These are phyloP conservation scores for Callipepla californica DNA, from an alignment of 2,113 vertebrate genomes.

Conservation along the genomic window DNA sequence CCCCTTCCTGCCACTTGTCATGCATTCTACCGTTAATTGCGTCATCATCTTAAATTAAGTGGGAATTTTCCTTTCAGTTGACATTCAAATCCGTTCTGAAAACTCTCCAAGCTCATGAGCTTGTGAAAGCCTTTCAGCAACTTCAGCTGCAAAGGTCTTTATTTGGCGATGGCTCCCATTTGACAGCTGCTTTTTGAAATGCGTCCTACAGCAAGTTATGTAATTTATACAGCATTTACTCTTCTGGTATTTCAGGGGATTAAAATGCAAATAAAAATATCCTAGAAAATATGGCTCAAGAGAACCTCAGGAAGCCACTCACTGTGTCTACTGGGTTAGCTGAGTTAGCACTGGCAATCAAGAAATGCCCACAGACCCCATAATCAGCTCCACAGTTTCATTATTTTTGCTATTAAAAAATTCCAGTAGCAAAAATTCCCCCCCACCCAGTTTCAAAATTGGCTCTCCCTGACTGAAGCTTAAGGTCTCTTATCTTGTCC, in stretches of 20 bases:
- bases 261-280: neutral
- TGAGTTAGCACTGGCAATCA: neutral
- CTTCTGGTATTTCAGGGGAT: neutral
- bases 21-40: neutral
- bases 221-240: neutral
- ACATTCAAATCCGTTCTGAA: neutral
- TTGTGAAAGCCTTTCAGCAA: neutral
- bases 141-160: neutral
- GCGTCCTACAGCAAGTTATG: neutral
- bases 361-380: neutral
- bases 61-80: neutral
- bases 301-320: neutral
- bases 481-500: neutral
- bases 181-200: neutral
- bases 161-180: neutral
- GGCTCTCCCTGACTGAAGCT: neutral
- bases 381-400: neutral
- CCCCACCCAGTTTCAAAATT: neutral
- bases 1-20: neutral
- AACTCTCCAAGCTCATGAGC: neutral
- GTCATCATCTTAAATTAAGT: neutral
- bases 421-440: neutral
- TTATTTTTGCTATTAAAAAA: neutral
- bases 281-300: rapidly evolving
- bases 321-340: neutral